Evolutionary conservation across 2,113 vertebrate genomes (phyloP).

Genomic region (Uropsilus gracilis): DNA sequence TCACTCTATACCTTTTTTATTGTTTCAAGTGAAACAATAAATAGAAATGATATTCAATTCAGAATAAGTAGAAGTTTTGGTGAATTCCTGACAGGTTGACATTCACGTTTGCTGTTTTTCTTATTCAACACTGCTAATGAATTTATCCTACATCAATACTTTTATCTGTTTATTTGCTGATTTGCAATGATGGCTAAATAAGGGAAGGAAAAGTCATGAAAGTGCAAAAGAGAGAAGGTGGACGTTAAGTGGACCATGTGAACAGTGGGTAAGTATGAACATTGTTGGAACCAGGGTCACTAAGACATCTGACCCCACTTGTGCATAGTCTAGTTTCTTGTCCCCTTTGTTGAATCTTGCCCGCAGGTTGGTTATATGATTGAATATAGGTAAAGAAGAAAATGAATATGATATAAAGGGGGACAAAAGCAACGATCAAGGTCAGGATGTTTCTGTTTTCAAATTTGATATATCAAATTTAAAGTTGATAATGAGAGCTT

Average conservation of each 20-base stretch:
- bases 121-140: background rate
- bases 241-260: background rate
- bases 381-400: background rate
- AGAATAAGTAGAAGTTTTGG: background rate
- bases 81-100: background rate
- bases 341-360: background rate
- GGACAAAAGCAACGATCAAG: background rate
- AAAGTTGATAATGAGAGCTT: background rate
- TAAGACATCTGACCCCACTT: background rate
- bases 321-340: background rate
- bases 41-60: background rate
- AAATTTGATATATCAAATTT: constrained; percentile 15
- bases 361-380: background rate
- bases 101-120: background rate
- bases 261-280: background rate
- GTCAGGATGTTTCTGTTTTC: background rate
- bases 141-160: background rate
- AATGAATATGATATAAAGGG: background rate
- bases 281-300: background rate
- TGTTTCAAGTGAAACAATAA: too few species aligned
- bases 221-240: background rate
- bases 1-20: too few species aligned
- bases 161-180: background rate
- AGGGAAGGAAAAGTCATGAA: background rate
- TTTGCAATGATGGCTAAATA: background rate